Base-by-base conservation (phyloP, 2,797 vertebrate genomes). In the Microchirus variegatus region DNA sequence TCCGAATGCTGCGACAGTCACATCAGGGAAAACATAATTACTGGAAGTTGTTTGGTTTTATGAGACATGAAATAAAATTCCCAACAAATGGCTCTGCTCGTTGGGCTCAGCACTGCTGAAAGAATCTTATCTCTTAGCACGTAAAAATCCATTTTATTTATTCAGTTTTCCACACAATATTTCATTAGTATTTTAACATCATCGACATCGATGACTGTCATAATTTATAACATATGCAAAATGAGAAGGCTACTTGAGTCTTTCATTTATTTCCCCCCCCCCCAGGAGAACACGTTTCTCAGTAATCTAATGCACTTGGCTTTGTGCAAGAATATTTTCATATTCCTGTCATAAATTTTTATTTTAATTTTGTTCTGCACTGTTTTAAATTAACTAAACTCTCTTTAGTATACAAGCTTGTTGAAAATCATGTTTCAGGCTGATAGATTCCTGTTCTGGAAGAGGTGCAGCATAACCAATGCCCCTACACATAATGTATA, bases 61-160 rank as follows among this genome's bases (percentile, higher is more conserved):
- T 79, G 61, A 70, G 80, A 85, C 53, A 75, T 82, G 83, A 63
- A 81, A 89, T 89, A 86, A 89, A 89, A 83, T 50, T 60, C 55
- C 62, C 75, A 75, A 81, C 62, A 79, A 84, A 83, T 76, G 67
- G 46, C 66, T 77, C 53, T 48, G 63, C 43, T 58, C 1, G 3
- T 55, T 17, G 47, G 36, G 14, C 67, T 62, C 66, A 10, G 37
- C 48, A 57, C 59, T 62, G 37, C 53, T 65, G 11, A 62, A 70
- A 64, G 41, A 59, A 59, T 58, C 45, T 67, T 17, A 55, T 70
- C 31, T 59, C 41, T 48, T 4, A 31, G 43, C 56, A 46, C 69
- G 45, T 65, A 69, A 68, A 68, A 78, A 56, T 31, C 42, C 63
- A n/a, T n/a, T 60, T 12, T 36, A 63, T 80, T 63, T 52, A 46